A percentile compares a stretch with the other conserved stretches of the same genome.
These are phyloP conservation scores for Baronia brevicornis DNA, from an alignment of 2,888 invertebrate genomes.

Conservation along the genomic window DNA sequence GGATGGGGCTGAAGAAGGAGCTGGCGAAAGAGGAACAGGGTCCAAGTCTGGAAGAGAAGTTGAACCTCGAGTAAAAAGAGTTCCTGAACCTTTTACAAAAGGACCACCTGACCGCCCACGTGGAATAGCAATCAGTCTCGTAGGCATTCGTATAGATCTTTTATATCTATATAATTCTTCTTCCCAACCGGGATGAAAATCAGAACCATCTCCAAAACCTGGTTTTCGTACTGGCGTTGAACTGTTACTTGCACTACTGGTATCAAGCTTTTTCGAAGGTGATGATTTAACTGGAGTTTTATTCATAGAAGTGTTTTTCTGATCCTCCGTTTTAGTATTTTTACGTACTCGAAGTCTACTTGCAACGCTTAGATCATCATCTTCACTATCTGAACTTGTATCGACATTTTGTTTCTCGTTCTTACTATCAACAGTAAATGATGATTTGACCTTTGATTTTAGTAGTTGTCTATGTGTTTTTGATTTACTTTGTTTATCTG, in stretches of 20 bases:
- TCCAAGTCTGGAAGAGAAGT: conserved; percentile 87
- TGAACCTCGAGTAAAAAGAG: conserved; percentile 78
- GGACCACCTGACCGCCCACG: conserved; percentile 78
- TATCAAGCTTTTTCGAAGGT: conserved; percentile 49
- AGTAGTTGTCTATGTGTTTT: conserved; percentile 40
- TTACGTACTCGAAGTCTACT: conserved; percentile 64
- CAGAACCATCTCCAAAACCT: conserved; percentile 81
- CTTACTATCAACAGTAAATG: conserved; percentile 47
- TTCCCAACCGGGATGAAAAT: conserved; percentile 87
- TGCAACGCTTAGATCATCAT: conserved; percentile 53
- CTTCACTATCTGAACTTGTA: conserved; percentile 59
- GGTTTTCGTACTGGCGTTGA: conserved; percentile 69
- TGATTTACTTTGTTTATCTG: conserved; percentile 42
- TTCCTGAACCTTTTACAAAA: conserved; percentile 44
- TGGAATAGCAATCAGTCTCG: conserved; percentile 86
- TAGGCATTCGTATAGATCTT: conserved; percentile 87
- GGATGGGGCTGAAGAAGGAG: conserved; percentile 77
- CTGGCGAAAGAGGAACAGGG: conserved; percentile 82
- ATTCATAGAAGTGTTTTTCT: conserved; percentile 29
- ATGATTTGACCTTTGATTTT: conserved; percentile 44
- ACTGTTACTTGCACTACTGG: conserved; percentile 41
- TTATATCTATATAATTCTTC: conserved; percentile 89
- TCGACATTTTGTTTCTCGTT: conserved; percentile 43
- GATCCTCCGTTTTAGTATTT: conserved; percentile 63
- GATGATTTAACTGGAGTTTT: conserved; percentile 53